Percentiles rank a stretch among this genome's conserved stretches.
Evolutionary conservation across 2,888 invertebrate species (phyloP).

Genomic region (Drosophila basisetae): DNA sequence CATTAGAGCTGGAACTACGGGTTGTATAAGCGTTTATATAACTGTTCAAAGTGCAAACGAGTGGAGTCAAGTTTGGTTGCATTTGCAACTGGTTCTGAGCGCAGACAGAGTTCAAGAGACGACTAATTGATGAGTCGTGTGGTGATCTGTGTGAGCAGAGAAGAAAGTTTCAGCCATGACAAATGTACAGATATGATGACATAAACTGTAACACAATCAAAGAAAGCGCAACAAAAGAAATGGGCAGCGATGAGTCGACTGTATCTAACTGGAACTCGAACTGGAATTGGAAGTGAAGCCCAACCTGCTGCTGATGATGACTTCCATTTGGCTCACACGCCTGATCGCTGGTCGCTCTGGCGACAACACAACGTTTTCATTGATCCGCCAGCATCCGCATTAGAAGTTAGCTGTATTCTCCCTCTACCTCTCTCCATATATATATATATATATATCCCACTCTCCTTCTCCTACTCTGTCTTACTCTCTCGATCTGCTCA

Average conservation of each 20-base stretch:
- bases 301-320: constrained; percentile 26
- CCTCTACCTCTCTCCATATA: constrained; percentile 10
- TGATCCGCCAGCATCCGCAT: constrained; percentile 54
- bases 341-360: constrained; percentile 24
- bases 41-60: constrained; percentile 46
- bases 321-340: constrained; percentile 38
- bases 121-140: constrained; percentile 61
- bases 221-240: constrained; percentile 70
- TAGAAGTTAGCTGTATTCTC: constrained; percentile 45
- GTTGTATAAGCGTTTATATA: constrained; percentile 54
- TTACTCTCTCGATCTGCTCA: constrained; percentile 24
- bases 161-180: constrained; percentile 67
- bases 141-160: constrained; percentile 7
- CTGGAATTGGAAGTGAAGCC: constrained; percentile 9
- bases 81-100: constrained; percentile 61
- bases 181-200: constrained; percentile 76
- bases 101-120: constrained; percentile 63
- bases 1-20: constrained; percentile 18
- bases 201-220: constrained; percentile 78
- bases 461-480: constrained; percentile 7
- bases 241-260: constrained; percentile 50
- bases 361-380: constrained; percentile 59
- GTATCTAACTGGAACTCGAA: constrained; percentile 54
- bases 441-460: neutral
- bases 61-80: constrained; percentile 29